Base-by-base conservation (phyloP, 30 jellyfish, hydroid and myxozoan species). In the Calvadosia cruxmelitensis region DNA sequence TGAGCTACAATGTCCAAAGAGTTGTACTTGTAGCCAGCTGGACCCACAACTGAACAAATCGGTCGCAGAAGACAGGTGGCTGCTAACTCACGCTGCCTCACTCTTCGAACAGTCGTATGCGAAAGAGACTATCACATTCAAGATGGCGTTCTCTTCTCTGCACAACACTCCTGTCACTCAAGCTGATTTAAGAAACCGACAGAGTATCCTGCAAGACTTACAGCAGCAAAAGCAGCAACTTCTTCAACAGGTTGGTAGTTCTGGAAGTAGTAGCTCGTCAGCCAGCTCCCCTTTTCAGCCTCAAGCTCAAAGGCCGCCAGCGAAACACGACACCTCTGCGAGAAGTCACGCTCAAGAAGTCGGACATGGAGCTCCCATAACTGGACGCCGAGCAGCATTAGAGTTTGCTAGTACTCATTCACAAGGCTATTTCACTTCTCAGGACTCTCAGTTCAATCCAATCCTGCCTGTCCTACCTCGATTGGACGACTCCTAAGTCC, bases 371-470 rank as follows among this genome's bases (percentile, higher is more conserved):
- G 74, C 81, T 26, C 75, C 82, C 25, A 52, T 79, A 29, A 72
- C 63, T 51, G 53, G 91, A 20, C 62, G 99, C 65, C 64, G 99
- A 53, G 33, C 91, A 25, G 95, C 99, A 0, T 30, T 82, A 61
- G 99, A 91, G 50, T 91, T 77, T 78, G 99, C 99, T n/a, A 68
- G 84, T 15, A 70, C 94, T 3, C 94, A 91, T 66, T 91, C 99
- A 1, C 63, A 73, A 50, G 99, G 99, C 2, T 91, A 91, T 57
- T 91, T 76, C 50, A 79, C 82, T 1, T 49, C 94, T 10, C 75
- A 57, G 20, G 99, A 91, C 49, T 91, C 99, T 3, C 95, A 82
- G 65, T 74, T 79, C 63, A 91, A 91, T 63, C 77, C 73, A 27
- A 82, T 91, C 36, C 52, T 91, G 12, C 99, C 99, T 29, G 99